phyloP scores from a whole-genome alignment of 2,113 vertebrate species.

The Bombycilla garrulus region DNA sequence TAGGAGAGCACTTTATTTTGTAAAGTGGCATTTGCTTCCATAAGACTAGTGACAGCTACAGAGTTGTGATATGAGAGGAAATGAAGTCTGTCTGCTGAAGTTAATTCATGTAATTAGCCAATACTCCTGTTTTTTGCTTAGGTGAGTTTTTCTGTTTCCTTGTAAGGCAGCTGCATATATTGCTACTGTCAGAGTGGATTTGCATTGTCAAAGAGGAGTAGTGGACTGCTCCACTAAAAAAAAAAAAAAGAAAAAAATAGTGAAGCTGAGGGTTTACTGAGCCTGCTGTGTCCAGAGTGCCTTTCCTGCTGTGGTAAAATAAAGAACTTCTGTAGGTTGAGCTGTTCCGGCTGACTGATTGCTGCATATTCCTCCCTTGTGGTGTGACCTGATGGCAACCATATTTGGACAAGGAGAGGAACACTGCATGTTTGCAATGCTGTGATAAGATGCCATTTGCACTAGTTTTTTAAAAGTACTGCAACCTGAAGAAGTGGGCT shows the following conservation, averaged over 20 bases:
- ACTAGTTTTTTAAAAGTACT: constrained; percentile 77
- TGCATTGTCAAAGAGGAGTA: constrained; percentile 35
- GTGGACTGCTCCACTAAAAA: constrained; percentile 20
- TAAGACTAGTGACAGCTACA: background rate
- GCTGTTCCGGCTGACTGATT: constrained; percentile 60
- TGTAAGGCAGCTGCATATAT: constrained; percentile 50
- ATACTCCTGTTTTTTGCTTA: constrained; percentile 17
- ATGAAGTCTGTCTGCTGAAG: constrained; percentile 15
- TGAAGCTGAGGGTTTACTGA: constrained; percentile 56
- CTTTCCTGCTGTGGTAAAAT: constrained; percentile 74
- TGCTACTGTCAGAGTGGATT: constrained; percentile 49
- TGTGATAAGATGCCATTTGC: constrained; percentile 79
- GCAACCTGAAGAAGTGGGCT: constrained; percentile 72
- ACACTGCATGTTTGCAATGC: constrained; percentile 71
- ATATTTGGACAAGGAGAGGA: constrained; percentile 61
- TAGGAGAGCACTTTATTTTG: constrained; percentile 28
- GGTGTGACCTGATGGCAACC: constrained; percentile 51
- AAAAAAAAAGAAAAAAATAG: background rate
- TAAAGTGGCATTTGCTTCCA: background rate
- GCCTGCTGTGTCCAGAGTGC: constrained; percentile 74
- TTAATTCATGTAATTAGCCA: constrained; percentile 30
- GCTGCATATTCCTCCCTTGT: constrained; percentile 65
- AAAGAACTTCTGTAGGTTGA: constrained; percentile 52
- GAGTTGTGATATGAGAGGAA: background rate
- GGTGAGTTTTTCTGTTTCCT: constrained; percentile 22